Conservation (phyloP, 2,797 vertebrate species). For the Bovichtus variegatus region DNA sequence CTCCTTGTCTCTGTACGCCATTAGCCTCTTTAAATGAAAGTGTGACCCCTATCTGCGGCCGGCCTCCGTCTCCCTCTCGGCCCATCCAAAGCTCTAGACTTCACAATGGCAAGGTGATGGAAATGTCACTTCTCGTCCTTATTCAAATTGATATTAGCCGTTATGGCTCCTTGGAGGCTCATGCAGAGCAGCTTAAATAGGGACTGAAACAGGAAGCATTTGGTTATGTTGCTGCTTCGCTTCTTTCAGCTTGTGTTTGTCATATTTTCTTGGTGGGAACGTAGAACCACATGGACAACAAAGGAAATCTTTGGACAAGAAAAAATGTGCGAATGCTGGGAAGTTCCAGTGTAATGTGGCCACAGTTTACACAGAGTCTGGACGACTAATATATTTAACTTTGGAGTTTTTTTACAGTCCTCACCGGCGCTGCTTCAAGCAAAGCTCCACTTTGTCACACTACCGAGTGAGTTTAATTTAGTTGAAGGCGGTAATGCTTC, state of each 20-base stretch:
- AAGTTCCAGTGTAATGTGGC: too few species aligned
- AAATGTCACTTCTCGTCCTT: conserved; percentile 64
- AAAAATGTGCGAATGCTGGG: too few species aligned
- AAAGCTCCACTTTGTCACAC: too few species aligned
- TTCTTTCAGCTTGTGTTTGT: not conserved
- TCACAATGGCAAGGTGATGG: conserved; percentile 49
- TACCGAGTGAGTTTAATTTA: too few species aligned
- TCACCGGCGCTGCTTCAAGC: too few species aligned
- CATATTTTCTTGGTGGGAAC: not conserved
- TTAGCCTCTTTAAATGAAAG: conserved; percentile 76
- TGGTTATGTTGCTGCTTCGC: not conserved
- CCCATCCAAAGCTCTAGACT: conserved; percentile 46
- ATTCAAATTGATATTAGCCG: conserved; percentile 51
- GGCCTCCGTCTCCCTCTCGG: conserved; percentile 35
- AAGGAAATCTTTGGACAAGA: not conserved
- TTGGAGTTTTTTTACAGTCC: too few species aligned
- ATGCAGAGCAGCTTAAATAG: not conserved
- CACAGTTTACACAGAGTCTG: too few species aligned
- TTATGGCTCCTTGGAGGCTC: conserved; percentile 44
- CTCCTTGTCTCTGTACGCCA: conserved; percentile 61
- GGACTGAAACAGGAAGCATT: not conserved
- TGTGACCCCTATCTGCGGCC: conserved; percentile 58
- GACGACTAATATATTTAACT: too few species aligned
- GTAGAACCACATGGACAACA: accelerated
- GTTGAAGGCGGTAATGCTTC: not conserved